Percentiles rank a stretch among this genome's conserved stretches.
Evolutionary conservation across 2,888 invertebrate genomes (phyloP).

Genomic region (Stenchaetothrips biformis): DNA sequence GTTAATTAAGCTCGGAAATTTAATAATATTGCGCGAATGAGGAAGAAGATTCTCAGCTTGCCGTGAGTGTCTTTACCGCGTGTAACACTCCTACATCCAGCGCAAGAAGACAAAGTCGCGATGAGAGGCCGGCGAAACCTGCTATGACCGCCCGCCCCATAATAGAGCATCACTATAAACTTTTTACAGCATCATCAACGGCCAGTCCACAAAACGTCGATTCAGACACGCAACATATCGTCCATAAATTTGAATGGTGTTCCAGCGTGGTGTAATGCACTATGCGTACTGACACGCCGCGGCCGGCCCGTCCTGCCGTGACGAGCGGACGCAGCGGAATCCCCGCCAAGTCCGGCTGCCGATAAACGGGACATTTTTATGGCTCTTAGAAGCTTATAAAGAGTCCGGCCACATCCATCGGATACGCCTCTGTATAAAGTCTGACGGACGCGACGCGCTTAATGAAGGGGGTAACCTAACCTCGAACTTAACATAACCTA

Average conservation of each 20-base stretch:
- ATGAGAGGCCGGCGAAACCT: no score
- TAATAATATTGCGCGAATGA: neutral
- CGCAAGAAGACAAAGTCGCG: no score
- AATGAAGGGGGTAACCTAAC: neutral
- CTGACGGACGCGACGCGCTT: neutral
- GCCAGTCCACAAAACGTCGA: neutral
- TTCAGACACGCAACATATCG: neutral
- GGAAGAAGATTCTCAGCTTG: neutral
- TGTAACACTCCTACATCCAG: no score
- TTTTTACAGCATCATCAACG: neutral
- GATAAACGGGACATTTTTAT: slow-evolving; percentile 1
- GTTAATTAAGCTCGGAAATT: slow-evolving; percentile 7
- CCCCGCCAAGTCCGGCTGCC: neutral
- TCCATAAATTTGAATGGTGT: neutral
- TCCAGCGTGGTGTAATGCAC: neutral
- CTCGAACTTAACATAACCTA: neutral
- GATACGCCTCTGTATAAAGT: neutral
- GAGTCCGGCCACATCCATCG: neutral
- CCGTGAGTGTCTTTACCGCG: no score
- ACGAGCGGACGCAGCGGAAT: neutral
- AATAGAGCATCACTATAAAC: neutral
- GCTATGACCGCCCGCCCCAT: neutral
- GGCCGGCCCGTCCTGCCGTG: neutral
- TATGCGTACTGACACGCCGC: neutral
- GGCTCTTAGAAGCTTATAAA: slow-evolving; percentile 1